Conservation (phyloP, 1,140 invertebrate species). For the Fopius arisanus region DNA sequence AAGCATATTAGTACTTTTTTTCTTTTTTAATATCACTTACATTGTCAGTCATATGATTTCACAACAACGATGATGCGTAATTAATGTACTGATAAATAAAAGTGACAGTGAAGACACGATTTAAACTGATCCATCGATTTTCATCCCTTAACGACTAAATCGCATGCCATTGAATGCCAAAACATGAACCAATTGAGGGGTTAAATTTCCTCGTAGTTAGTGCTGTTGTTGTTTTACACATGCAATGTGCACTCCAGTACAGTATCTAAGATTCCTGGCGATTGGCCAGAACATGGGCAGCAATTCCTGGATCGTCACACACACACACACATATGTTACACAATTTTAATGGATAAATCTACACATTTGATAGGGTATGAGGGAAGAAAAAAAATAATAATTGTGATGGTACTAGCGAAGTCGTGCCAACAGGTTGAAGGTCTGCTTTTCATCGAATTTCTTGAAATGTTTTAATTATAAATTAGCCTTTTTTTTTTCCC, state of each 20-base stretch:
- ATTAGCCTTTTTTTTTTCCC: not conserved
- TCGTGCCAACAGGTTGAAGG: not conserved
- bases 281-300: not conserved
- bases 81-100: not conserved
- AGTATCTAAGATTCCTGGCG: not conserved
- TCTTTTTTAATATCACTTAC: not conserved
- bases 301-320: not conserved
- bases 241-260: not conserved
- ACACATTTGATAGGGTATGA: not conserved
- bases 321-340: not conserved
- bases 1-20: slow-evolving; percentile 6
- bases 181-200: not conserved
- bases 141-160: not conserved
- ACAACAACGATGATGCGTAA: not conserved
- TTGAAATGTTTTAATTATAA: not conserved
- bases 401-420: not conserved
- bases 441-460: not conserved
- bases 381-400: not conserved
- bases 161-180: not conserved
- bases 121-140: not conserved
- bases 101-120: not conserved
- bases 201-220: not conserved
- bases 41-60: slow-evolving; percentile 21
- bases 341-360: not conserved
- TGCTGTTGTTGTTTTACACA: not conserved